A percentile compares a stretch with the other conserved stretches of the same genome.
phyloP scores from a whole-genome alignment of 2,888 invertebrate genomes.

The Meiosimyza platycephala region DNA sequence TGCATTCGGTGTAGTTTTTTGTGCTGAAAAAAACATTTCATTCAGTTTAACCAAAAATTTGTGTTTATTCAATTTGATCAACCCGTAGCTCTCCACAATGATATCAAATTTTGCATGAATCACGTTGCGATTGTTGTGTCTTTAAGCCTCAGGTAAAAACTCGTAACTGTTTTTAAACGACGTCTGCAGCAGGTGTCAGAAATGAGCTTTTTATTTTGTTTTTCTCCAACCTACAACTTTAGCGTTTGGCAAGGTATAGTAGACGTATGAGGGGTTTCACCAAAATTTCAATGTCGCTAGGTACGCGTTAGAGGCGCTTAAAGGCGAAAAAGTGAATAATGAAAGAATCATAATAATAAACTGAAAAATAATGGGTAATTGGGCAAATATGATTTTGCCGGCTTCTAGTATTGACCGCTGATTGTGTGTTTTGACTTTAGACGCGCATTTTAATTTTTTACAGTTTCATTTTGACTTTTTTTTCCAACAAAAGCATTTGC shows the following conservation, averaged over 20 bases:
- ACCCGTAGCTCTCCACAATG: too few relatives aligned
- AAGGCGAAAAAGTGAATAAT: neutral
- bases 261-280: neutral
- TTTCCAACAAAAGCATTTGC: neutral
- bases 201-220: too few relatives aligned
- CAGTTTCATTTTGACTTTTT: too few relatives aligned
- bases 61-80: too few relatives aligned
- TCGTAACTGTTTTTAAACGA: neutral
- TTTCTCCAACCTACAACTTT: too few relatives aligned
- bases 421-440: neutral
- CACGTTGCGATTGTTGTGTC: too few relatives aligned
- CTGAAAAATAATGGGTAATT: constrained; percentile 3
- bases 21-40: neutral
- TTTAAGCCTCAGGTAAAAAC: neutral
- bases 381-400: constrained; percentile 11
- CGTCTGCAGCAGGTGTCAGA: constrained; percentile 1
- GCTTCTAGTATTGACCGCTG: neutral
- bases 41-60: too few relatives aligned
- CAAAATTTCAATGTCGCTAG: neutral
- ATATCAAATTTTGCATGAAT: too few relatives aligned
- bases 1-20: neutral
- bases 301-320: neutral
- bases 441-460: too few relatives aligned
- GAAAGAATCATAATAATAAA: neutral
- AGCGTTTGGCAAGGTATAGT: too few relatives aligned